Percentiles rank a stretch among this genome's conserved stretches.
These are phyloP conservation scores for Nomada ferruginata DNA, from an alignment of 2,888 invertebrate species.

Conservation along the genomic window DNA sequence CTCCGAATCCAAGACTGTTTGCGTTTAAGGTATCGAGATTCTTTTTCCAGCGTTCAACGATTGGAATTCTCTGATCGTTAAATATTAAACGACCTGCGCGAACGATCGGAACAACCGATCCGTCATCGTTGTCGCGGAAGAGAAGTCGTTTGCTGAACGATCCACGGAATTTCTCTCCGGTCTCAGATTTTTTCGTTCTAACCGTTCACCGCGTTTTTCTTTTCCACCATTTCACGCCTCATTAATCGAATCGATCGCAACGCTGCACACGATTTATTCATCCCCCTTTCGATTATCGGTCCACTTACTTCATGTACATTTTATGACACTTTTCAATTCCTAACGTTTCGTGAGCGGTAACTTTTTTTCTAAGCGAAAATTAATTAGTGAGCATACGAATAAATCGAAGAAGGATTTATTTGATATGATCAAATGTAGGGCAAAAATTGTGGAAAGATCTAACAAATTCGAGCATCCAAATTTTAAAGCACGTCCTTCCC, in stretches of 20 bases:
- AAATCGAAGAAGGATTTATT: background rate
- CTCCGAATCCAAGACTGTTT: constrained; percentile 14
- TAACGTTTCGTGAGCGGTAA: no score
- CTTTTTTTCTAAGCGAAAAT: constrained; percentile 4
- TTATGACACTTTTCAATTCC: no score
- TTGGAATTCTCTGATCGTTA: constrained; percentile 20
- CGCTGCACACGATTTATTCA: constrained; percentile 17
- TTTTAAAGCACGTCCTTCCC: no score
- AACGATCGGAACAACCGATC: constrained; percentile 6
- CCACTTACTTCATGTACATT: background rate
- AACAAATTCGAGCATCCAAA: no score
- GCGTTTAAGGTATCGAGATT: constrained; percentile 11
- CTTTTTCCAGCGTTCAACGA: background rate
- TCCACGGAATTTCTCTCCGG: constrained; percentile 1
- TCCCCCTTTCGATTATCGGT: constrained; percentile 11
- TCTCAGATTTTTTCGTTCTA: background rate
- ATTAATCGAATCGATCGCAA: constrained; percentile 17
- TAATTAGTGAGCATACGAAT: constrained; percentile 4
- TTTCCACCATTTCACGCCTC: constrained; percentile 23
- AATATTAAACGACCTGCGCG: constrained; percentile 32
- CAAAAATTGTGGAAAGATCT: no score
- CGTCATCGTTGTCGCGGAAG: background rate
- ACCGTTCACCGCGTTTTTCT: background rate
- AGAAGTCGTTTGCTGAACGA: background rate
- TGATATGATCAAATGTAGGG: no score